Conservation (phyloP, 23 tunicate genomes). For the Trididemnum nubilum region DNA sequence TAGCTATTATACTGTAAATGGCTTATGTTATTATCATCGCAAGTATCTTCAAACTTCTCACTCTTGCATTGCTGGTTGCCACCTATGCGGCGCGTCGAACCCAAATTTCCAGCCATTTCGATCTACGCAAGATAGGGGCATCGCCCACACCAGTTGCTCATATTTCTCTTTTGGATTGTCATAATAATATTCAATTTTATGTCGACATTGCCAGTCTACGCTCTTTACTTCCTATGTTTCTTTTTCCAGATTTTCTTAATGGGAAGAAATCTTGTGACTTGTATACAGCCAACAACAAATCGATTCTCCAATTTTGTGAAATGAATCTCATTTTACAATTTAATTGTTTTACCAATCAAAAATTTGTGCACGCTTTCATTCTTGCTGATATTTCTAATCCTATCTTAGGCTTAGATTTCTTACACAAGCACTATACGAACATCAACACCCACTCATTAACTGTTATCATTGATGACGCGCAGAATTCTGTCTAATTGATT, state of each 20-base stretch:
- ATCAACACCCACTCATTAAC: not conserved
- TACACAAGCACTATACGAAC: not conserved
- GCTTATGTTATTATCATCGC: not conserved
- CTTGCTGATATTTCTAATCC: slow-evolving; percentile 6
- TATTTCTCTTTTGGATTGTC: not conserved
- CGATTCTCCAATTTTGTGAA: not conserved
- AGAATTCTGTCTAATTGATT: too few species aligned
- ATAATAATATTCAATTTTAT: too few species aligned
- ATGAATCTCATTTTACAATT: not conserved
- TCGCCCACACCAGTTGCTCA: not conserved
- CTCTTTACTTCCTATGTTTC: not conserved
- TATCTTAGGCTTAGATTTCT: slow-evolving; percentile 1
- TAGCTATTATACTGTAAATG: not conserved
- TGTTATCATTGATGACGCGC: not conserved
- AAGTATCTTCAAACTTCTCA: not conserved
- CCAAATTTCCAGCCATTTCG: too few species aligned
- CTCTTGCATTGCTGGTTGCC: not conserved
- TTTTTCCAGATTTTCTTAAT: not conserved
- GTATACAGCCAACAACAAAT: not conserved
- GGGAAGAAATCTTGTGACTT: not conserved
- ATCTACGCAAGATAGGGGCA: not conserved
- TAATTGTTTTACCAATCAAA: slow-evolving; percentile 2
- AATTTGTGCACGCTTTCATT: slow-evolving; percentile 9
- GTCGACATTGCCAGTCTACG: not conserved
- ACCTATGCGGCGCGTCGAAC: too few species aligned